phyloP scores from a whole-genome alignment of 2,888 invertebrate species.

The Protula sp. region DNA sequence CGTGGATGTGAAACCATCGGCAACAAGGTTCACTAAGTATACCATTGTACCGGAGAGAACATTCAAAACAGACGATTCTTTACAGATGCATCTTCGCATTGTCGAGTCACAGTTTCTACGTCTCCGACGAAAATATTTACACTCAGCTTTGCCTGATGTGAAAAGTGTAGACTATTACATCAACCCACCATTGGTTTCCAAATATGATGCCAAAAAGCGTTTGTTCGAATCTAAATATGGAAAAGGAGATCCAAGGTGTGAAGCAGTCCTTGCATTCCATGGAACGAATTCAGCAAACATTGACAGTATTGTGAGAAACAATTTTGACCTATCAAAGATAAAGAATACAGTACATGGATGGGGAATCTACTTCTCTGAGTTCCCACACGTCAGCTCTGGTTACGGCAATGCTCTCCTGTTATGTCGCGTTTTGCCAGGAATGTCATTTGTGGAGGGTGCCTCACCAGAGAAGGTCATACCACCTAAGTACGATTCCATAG shows the following conservation, averaged over 20 bases:
- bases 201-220: conserved; percentile 2
- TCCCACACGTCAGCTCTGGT: conserved; percentile 9
- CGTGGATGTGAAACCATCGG: too few species aligned
- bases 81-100: conserved; percentile 9
- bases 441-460: neutral
- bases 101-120: conserved; percentile 16
- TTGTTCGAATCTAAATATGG: conserved; percentile 6
- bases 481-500: conserved; percentile 14
- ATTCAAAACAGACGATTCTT: neutral
- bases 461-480: too few species aligned
- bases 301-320: conserved; percentile 10
- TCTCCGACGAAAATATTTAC: neutral
- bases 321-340: conserved; percentile 5
- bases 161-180: conserved; percentile 11
- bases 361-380: conserved; percentile 17
- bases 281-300: conserved; percentile 13
- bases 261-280: conserved; percentile 16
- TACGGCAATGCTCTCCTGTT: conserved; percentile 10
- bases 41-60: neutral
- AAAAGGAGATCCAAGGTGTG: neutral
- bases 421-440: conserved; percentile 14
- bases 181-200: conserved; percentile 7
- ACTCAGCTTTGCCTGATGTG: neutral
- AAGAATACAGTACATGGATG: conserved; percentile 4
- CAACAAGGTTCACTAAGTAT: neutral